Conservation (phyloP, 1,140 invertebrate species). For the Drosophila watanabei region DNA sequence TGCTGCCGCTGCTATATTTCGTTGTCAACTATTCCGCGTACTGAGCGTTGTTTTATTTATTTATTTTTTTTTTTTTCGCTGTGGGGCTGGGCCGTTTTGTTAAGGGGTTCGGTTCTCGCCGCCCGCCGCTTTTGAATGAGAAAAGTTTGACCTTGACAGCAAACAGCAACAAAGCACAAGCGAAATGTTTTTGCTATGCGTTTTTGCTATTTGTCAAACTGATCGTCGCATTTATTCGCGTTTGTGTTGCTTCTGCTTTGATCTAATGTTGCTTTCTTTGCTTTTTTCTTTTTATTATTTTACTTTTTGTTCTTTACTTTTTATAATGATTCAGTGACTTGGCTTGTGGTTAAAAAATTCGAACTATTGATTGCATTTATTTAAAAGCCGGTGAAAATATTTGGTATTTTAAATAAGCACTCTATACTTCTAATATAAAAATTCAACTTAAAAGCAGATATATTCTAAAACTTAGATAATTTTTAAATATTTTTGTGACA, state of each 20-base stretch:
- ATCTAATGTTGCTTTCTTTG: neutral
- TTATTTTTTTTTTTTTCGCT: slow-evolving; percentile 8
- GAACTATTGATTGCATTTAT: slow-evolving; percentile 10
- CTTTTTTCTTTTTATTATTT: slow-evolving; percentile 2
- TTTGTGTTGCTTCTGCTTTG: neutral
- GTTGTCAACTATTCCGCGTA: slow-evolving; percentile 79
- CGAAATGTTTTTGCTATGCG: slow-evolving; percentile 57
- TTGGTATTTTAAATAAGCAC: neutral
- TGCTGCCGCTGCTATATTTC: slow-evolving; percentile 24
- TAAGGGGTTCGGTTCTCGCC: slow-evolving; percentile 67
- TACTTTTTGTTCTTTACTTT: slow-evolving; percentile 4
- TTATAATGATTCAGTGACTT: slow-evolving; percentile 5
- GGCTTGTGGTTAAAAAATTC: neutral
- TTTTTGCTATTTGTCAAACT: slow-evolving; percentile 47
- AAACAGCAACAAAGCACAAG: slow-evolving; percentile 44
- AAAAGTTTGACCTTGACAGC: slow-evolving; percentile 79
- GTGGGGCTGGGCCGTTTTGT: slow-evolving; percentile 52
- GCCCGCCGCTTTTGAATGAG: slow-evolving; percentile 64
- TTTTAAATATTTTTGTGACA: neutral
- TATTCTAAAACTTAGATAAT: neutral
- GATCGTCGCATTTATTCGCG: slow-evolving; percentile 30
- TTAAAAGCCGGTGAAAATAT: neutral
- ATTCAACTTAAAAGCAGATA: too few species aligned
- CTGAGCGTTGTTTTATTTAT: slow-evolving; percentile 47
- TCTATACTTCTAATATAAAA: neutral